Percentiles rank a stretch among this genome's conserved stretches.
phyloP scores from a whole-genome alignment of 2,888 invertebrate genomes.

The Macrophya annulata region DNA sequence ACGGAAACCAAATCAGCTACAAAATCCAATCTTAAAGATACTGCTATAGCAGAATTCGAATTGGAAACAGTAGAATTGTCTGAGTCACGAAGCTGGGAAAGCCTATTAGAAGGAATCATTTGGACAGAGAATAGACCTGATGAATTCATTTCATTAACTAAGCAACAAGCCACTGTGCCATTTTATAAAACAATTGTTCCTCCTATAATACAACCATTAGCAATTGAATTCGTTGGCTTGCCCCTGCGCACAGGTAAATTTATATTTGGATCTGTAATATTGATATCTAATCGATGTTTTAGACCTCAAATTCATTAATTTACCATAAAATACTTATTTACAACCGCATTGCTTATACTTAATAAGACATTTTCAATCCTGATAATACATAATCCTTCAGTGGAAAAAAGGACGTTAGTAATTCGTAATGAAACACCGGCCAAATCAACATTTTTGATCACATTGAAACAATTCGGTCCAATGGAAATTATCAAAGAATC shows the following conservation, averaged over 20 bases:
- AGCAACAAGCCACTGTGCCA: constrained; percentile 58
- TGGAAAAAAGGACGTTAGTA: constrained; percentile 72
- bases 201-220: constrained; percentile 59
- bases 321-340: neutral
- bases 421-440: constrained; percentile 78
- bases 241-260: constrained; percentile 69
- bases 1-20: neutral
- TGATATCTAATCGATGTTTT: neutral
- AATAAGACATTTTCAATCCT: constrained; percentile 60
- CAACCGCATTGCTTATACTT: neutral
- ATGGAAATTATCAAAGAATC: constrained; percentile 53
- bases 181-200: constrained; percentile 53
- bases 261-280: neutral
- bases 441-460: constrained; percentile 63
- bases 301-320: neutral
- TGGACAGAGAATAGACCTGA: constrained; percentile 58
- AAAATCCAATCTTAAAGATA: neutral
- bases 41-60: neutral
- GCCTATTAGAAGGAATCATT: constrained; percentile 60
- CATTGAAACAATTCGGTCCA: constrained; percentile 71
- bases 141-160: constrained; percentile 57
- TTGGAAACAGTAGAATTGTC: neutral
- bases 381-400: constrained; percentile 63
- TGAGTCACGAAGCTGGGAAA: constrained; percentile 48
- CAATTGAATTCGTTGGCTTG: constrained; percentile 64